Evolutionary conservation across 2,797 vertebrate species (phyloP), one percentile per base, ranked within the genome.

Genomic region (Enteromius unitaeniatus): DNA sequence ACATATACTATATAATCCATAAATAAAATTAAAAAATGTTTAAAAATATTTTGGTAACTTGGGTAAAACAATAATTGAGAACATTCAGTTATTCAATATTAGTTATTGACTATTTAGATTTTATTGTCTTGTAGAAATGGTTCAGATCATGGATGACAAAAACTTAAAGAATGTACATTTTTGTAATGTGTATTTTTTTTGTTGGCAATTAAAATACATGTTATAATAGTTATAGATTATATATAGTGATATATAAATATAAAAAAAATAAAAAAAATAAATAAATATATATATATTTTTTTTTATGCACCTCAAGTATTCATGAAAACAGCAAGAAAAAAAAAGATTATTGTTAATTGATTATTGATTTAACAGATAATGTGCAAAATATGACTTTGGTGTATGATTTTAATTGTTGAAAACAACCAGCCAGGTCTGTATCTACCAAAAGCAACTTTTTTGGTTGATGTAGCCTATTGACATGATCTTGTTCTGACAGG

Each of bases 401-500:
- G 4, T 21, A 51, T 51, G 26, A 51, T 73, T 74, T 74, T 34
- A 34, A 34, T 51, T 53, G 17, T 21, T 73, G 26, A 19, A 31
- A n/a, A 53, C 17, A 53, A 49, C 53, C 26, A 53, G 13, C 10
- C 34, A 34, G 17, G 26, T 74, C 28, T 74, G 19, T 4, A 51
- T 53, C 0, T 51, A 8, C 45, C 23, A 28, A 17, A 72, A 47
- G 4, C 34, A 14, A 23, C 1, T 42, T 31, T 53, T 73, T 21
- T 13, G 19, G 31, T 4, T 31, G 17, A 53, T 74, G 3, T 14
- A 17, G 26, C 60, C 60, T 64, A 3, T 53, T 37, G 31, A 53
- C 49, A n/a, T 31, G 26, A 72, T 49, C 69, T 28, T 68, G 7
- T 69, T 83, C 19, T 77, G 73, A 67, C 60, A 69, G 34, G 49